Evolutionary conservation across 1,140 invertebrate genomes (phyloP), one percentile per base, ranked within the genome.

Genomic region (Drosophila kohkoa): DNA sequence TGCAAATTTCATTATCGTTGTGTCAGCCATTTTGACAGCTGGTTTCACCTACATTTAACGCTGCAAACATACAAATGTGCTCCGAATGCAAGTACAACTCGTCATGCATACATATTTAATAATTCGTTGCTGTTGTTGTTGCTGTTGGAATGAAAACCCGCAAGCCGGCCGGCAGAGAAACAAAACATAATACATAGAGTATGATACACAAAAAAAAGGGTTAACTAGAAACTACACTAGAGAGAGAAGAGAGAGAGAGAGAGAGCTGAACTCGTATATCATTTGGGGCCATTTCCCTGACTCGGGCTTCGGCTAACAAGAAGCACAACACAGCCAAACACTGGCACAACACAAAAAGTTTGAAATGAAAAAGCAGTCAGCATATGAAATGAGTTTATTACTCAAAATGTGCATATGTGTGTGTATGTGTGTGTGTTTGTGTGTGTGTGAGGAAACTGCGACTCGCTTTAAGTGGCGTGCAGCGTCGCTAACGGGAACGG

Each of bases 381-480:
- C 85, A 89, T 89, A 89, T 89, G 85, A 89, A 89, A 89, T 89
- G 81, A 89, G 85, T 89, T 89, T 89, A 89, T 89, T 89, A 89
- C 85, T 89, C 85, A 89, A 88, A 87, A 89, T 89, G 81, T 62
- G 49, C 49, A 48, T 38, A 51, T 45, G 62, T 63, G 52, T 25
- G 38, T 15, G 32, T 32, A 49, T 16, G 1, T 16, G 16, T 1
- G 20, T 32, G 32, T 45, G 55, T 25, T 13, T 58, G 63, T 67
- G 41, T 69, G 62, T 68, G 64, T 48, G 64, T 62, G 45, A 35
- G 69, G 45, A 62, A 62, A 62, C 57, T 72, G 78, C 60, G 72
- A 78, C 68, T 74, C 58, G 76, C 80, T 88, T 87, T 87, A 82
- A 88, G 82, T 87, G 83, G 82, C 77, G 71, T 82, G 79, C 79